A percentile compares a stretch with the other conserved stretches of the same genome.
phyloP scores from a whole-genome alignment of 2,113 vertebrate genomes.

The Seriola aureovittata region DNA sequence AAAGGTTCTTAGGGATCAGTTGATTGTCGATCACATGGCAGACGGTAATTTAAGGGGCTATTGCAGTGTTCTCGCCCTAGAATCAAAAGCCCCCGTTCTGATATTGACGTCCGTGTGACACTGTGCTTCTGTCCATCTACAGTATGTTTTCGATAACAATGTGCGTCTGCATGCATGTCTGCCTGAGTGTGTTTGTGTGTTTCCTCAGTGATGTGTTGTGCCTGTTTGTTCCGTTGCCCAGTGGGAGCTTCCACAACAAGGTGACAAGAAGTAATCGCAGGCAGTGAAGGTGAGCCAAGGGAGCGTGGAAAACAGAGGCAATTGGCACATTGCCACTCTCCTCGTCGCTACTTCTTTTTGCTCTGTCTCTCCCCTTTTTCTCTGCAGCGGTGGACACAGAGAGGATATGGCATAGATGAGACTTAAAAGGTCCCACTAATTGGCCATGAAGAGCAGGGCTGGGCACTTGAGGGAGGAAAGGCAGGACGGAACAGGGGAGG shows the following conservation, averaged over 20 bases:
- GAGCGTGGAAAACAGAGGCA: slow-evolving; percentile 33
- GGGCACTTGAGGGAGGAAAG: slow-evolving; percentile 30
- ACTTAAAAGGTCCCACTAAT: slow-evolving; percentile 54
- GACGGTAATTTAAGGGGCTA: neutral
- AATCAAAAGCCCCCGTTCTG: neutral
- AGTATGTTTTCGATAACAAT: neutral
- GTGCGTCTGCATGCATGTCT: neutral
- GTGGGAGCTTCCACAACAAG: slow-evolving; percentile 25
- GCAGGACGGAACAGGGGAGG: slow-evolving; percentile 38
- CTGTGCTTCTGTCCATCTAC: neutral
- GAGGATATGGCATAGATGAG: slow-evolving; percentile 44
- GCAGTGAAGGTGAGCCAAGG: slow-evolving; percentile 19
- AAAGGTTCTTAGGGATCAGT: no score
- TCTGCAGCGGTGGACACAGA: slow-evolving; percentile 11
- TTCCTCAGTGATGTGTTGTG: neutral
- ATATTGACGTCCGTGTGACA: neutral
- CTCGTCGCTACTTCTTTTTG: neutral
- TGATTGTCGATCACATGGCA: no score
- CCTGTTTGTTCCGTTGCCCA: slow-evolving; percentile 7
- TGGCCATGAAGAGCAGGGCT: slow-evolving; percentile 24
- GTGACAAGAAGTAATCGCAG: slow-evolving; percentile 13
- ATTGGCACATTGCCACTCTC: slow-evolving; percentile 16
- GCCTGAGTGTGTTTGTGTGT: neutral
- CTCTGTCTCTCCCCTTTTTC: neutral
- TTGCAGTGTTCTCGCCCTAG: no score